Evolutionary conservation across 2,888 invertebrate species (phyloP).

Genomic region (Neoascia interrupta): DNA sequence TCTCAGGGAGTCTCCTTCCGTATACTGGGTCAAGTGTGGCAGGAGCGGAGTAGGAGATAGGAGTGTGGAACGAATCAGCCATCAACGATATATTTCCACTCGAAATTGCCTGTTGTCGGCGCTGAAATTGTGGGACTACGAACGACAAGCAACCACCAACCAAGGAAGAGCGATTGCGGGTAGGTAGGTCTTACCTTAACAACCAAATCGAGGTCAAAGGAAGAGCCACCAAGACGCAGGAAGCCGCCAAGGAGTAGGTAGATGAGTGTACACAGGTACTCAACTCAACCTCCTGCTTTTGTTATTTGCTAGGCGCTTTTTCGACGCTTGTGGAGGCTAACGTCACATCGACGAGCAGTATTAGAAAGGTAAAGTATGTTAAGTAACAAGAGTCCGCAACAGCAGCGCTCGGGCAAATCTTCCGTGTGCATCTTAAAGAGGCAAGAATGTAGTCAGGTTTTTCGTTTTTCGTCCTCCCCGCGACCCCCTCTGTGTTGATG

Average conservation of each 20-base stretch:
- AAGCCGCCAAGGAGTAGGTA: too few species aligned
- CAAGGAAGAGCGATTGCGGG: too few species aligned
- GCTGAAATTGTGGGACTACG: constrained; percentile 2
- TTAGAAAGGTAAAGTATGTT: constrained; percentile 11
- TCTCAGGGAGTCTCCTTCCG: too few species aligned
- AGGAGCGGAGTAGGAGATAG: too few species aligned
- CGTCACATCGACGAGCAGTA: constrained; percentile 8
- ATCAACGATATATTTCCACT: too few species aligned
- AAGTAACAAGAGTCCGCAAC: constrained; percentile 36
- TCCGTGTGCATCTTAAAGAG: constrained; percentile 32
- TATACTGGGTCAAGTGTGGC: too few species aligned
- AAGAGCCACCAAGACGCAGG: too few species aligned
- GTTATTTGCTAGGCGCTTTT: too few species aligned
- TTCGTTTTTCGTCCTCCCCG: neutral
- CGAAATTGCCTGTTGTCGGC: constrained; percentile 48
- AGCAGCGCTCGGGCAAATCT: constrained; percentile 26
- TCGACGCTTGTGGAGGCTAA: too few species aligned
- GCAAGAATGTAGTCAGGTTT: constrained; percentile 21
- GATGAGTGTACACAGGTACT: constrained; percentile 1
- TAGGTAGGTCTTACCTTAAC: too few species aligned
- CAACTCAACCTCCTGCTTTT: constrained; percentile 33
- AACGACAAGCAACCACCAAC: neutral
- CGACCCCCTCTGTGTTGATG: constrained; percentile 2
- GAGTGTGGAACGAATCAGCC: too few species aligned
- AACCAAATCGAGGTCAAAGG: constrained; percentile 57